Evolutionary conservation across 2,888 invertebrate species (phyloP).

Genomic region (Agonopterix heracliana): DNA sequence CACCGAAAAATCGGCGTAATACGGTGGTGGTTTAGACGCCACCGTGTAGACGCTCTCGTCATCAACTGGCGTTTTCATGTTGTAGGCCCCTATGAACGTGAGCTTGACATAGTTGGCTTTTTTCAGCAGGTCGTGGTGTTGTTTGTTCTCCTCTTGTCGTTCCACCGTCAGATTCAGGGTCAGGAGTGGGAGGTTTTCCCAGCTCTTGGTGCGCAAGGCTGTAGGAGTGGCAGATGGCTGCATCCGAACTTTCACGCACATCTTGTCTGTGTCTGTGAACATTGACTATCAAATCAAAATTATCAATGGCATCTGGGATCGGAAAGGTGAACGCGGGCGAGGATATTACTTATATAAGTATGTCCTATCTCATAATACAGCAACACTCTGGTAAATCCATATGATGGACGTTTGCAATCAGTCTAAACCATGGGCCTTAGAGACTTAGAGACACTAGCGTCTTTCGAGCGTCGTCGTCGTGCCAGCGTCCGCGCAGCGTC

Average conservation of each 20-base stretch:
- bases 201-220: conserved; percentile 41
- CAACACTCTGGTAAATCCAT: too few relatives aligned
- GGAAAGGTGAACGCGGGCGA: background rate
- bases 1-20: too few relatives aligned
- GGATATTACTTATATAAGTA: too few relatives aligned
- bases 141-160: conserved; percentile 31
- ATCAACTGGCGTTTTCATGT: conserved; percentile 39
- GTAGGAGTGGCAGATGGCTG: conserved; percentile 40
- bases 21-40: conserved; percentile 38
- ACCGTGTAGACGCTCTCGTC: conserved; percentile 37
- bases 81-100: conserved; percentile 50
- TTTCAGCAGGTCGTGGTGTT: conserved; percentile 28
- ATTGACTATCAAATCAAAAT: too few relatives aligned
- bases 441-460: too few relatives aligned
- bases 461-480: too few relatives aligned
- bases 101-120: conserved; percentile 42
- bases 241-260: conserved; percentile 45
- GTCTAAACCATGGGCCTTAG: too few relatives aligned
- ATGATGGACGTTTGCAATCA: too few relatives aligned
- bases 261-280: conserved; percentile 19
- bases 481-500: too few relatives aligned
- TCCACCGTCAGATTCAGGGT: conserved; percentile 36
- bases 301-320: background rate
- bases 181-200: conserved; percentile 56
- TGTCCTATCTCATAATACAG: too few relatives aligned